Evolutionary conservation across 2,113 vertebrate genomes (phyloP).

Genomic region (Silurus glanis): DNA sequence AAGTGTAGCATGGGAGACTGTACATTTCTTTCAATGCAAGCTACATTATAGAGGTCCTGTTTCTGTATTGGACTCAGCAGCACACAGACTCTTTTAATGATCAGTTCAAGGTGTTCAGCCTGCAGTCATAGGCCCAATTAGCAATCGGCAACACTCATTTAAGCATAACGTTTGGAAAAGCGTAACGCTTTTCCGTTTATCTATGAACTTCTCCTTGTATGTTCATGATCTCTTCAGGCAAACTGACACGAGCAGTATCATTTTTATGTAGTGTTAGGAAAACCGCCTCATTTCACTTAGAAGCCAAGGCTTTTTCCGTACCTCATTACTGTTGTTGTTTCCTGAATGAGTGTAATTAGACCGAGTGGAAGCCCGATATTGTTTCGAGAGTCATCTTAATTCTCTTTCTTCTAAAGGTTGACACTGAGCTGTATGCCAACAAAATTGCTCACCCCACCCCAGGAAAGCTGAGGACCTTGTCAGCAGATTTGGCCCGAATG

Average conservation of each 20-base stretch:
- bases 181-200: conserved; percentile 41
- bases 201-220: conserved; percentile 39
- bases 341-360: conserved; percentile 31
- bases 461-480: conserved; percentile 40
- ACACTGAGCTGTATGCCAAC: conserved; percentile 36
- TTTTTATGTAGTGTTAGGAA: conserved; percentile 27
- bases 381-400: conserved; percentile 31
- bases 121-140: conserved; percentile 37
- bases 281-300: conserved; percentile 6
- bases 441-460: conserved; percentile 35
- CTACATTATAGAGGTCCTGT: conserved; percentile 5
- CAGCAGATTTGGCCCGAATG: conserved; percentile 54
- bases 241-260: conserved; percentile 10
- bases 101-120: conserved; percentile 50
- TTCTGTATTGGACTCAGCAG: conserved; percentile 17
- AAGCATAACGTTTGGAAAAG: conserved; percentile 41
- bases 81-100: conserved; percentile 38
- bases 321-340: conserved; percentile 21
- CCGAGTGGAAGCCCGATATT: conserved; percentile 5
- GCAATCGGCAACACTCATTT: conserved; percentile 35
- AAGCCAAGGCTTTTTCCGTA: background rate
- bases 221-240: conserved; percentile 21
- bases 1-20: background rate
- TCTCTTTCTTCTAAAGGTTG: conserved; percentile 31
- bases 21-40: background rate